Percentiles rank a stretch among this genome's conserved stretches.
These are phyloP conservation scores for Ondatra zibethicus DNA, from an alignment of 2,113 vertebrate genomes.

Conservation along the genomic window DNA sequence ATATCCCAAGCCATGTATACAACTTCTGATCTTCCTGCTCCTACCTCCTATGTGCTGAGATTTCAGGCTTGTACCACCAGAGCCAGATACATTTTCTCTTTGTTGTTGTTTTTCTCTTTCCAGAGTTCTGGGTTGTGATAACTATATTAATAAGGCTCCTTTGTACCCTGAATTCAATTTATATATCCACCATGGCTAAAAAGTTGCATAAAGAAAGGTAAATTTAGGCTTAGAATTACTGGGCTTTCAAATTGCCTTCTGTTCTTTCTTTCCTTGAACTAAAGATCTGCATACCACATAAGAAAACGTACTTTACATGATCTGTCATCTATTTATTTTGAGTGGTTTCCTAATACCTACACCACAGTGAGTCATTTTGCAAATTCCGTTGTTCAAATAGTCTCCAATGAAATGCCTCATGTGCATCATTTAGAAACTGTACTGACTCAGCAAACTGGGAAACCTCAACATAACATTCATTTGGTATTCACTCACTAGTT, in stretches of 20 bases:
- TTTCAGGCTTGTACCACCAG: not conserved
- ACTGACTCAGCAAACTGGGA: not conserved
- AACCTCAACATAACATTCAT: not conserved
- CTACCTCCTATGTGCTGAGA: not conserved
- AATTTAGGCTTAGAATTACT: not conserved
- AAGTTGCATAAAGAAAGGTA: not conserved
- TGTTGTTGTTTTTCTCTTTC: not conserved
- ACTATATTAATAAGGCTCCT: not conserved
- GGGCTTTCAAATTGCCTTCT: not conserved
- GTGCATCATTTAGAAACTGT: not conserved
- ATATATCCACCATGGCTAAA: not conserved
- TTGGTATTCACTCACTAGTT: slow-evolving; percentile 6
- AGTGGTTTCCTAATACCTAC: not conserved
- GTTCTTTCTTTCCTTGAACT: not conserved
- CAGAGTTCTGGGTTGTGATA: not conserved
- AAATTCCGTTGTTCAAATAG: not conserved
- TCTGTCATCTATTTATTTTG: not conserved
- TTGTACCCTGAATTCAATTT: not conserved
- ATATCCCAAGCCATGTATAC: not conserved
- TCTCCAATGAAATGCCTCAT: not conserved
- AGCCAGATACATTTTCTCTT: not conserved
- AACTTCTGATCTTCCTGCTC: not conserved
- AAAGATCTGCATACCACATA: not conserved
- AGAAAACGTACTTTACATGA: not conserved
- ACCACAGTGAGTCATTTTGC: not conserved